These are phyloP conservation scores for Tenthredo mesomela DNA, from an alignment of 2,888 invertebrate species.

Conservation along the genomic window DNA sequence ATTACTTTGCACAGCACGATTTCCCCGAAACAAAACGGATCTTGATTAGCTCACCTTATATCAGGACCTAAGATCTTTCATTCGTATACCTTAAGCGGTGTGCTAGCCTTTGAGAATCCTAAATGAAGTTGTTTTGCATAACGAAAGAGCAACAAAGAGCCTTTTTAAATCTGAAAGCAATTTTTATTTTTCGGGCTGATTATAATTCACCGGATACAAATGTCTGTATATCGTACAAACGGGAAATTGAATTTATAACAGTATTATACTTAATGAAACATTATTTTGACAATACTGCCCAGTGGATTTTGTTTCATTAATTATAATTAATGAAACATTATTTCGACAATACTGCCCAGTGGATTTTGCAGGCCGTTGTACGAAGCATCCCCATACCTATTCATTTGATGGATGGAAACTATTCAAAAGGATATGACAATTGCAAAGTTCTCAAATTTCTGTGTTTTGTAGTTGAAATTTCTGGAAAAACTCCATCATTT, in stretches of 20 bases:
- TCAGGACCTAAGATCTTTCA: background rate
- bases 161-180: background rate
- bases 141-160: background rate
- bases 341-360: background rate
- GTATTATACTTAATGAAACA: no score
- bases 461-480: background rate
- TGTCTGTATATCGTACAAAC: no score
- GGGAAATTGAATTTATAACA: no score
- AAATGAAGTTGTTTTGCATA: background rate
- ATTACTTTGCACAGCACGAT: conserved; percentile 9
- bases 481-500: background rate
- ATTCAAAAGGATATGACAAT: background rate
- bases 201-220: background rate
- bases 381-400: background rate
- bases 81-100: background rate
- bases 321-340: background rate
- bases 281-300: background rate
- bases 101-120: background rate
- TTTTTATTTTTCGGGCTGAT: background rate
- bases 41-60: background rate
- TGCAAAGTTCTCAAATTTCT: background rate
- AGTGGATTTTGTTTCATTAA: background rate
- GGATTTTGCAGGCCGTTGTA: background rate
- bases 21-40: background rate
- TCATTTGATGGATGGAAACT: background rate